A percentile compares a stretch with the other conserved stretches of the same genome.
Conservation (phyloP, 23 tunicate species). For the Halocynthia aurantium region DNA sequence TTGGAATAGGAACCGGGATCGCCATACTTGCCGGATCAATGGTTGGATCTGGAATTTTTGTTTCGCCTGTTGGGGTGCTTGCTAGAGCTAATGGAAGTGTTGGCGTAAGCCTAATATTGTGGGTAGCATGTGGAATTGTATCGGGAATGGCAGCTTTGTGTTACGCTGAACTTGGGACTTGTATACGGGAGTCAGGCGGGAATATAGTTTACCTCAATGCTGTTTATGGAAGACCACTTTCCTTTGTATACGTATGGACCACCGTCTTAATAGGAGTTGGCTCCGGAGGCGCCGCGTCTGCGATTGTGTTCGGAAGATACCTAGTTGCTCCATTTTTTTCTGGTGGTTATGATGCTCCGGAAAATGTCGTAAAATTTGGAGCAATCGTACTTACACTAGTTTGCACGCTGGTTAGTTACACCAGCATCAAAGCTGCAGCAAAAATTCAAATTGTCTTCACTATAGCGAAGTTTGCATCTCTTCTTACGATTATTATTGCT, state of each 20-base stretch:
- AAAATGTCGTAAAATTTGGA: constrained; percentile 10
- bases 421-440: too few relatives aligned
- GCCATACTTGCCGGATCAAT: constrained; percentile 36
- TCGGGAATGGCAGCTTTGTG: constrained; percentile 41
- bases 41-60: constrained; percentile 78
- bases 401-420: constrained; percentile 12
- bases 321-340: constrained; percentile 32
- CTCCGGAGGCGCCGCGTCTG: constrained; percentile 39
- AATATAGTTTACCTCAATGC: constrained; percentile 36
- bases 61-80: constrained; percentile 56
- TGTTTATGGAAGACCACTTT: constrained; percentile 14
- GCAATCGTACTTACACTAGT: constrained; percentile 10
- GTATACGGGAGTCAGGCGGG: constrained; percentile 36
- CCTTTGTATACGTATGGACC: constrained; percentile 43
- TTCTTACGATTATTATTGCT: too few relatives aligned
- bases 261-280: constrained; percentile 12
- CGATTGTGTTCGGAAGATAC: constrained; percentile 40
- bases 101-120: constrained; percentile 53
- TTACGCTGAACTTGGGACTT: constrained; percentile 46
- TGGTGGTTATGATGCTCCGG: constrained; percentile 34
- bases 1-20: constrained; percentile 27
- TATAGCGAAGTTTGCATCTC: too few relatives aligned
- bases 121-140: constrained; percentile 54
- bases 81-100: constrained; percentile 50
- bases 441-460: too few relatives aligned